phyloP scores from a whole-genome alignment of 2,113 vertebrate species.

The Apaloderma vittatum region DNA sequence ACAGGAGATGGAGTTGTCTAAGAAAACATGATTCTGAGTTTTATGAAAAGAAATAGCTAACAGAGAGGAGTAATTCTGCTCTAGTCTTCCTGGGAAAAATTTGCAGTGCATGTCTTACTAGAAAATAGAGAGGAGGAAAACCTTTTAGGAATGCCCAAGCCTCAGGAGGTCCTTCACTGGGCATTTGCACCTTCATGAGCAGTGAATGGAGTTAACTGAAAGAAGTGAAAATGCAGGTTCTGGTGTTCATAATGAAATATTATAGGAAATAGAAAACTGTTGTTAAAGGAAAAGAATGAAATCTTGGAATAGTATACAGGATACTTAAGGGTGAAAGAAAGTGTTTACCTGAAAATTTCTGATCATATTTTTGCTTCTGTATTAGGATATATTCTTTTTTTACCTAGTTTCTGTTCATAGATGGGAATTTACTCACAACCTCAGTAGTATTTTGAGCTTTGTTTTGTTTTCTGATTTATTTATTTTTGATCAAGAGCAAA shows the following conservation, averaged over 20 bases:
- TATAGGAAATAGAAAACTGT: neutral
- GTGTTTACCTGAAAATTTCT: neutral
- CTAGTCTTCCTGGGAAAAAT: neutral
- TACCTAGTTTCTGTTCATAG: neutral
- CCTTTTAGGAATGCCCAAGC: accelerated
- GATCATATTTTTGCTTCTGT: neutral
- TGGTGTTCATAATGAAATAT: neutral
- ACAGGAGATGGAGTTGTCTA: neutral
- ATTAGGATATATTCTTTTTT: neutral
- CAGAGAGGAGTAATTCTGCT: neutral
- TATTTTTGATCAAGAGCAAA: neutral
- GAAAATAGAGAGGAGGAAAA: neutral
- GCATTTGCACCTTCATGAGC: neutral
- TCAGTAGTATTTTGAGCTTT: neutral
- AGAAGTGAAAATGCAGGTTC: neutral
- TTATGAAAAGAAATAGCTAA: neutral
- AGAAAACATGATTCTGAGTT: neutral
- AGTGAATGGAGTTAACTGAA: neutral
- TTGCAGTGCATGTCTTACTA: accelerated
- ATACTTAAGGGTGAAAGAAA: neutral
- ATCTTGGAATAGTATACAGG: neutral
- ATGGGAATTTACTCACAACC: neutral
- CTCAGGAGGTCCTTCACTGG: neutral
- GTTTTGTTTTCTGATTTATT: neutral
- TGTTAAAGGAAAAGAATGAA: too few relatives aligned